Percentiles rank a stretch among this genome's conserved stretches.
These are phyloP conservation scores for Rhopilema esculentum DNA, from an alignment of 30 jellyfish, hydroid and myxozoan genomes.

Conservation along the genomic window DNA sequence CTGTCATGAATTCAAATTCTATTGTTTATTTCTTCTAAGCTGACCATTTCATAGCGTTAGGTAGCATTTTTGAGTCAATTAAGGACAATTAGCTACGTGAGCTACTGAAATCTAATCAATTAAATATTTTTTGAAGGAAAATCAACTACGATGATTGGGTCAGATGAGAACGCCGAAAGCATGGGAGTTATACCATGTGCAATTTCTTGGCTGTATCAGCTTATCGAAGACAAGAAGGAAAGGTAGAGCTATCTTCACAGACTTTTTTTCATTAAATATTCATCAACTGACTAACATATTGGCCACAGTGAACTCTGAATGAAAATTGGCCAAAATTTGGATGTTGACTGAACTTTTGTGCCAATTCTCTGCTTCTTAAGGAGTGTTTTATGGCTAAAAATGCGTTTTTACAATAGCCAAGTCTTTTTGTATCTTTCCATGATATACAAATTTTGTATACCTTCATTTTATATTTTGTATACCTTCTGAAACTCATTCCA, in stretches of 20 bases:
- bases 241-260: slow-evolving; percentile 21
- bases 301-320: background rate
- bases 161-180: slow-evolving; percentile 60
- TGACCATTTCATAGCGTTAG: background rate
- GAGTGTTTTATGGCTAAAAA: background rate
- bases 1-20: background rate
- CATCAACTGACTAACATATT: background rate
- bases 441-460: too few species aligned
- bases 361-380: background rate
- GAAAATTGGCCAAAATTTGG: background rate
- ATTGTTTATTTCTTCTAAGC: background rate
- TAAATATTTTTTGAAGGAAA: slow-evolving; percentile 53
- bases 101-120: background rate
- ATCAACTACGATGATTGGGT: slow-evolving; percentile 84
- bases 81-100: background rate
- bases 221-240: slow-evolving; percentile 91
- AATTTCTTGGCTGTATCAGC: slow-evolving; percentile 91
- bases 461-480: too few species aligned
- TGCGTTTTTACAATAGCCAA: too few species aligned
- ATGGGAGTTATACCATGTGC: slow-evolving; percentile 91
- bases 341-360: background rate
- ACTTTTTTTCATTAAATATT: background rate
- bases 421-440: too few species aligned
- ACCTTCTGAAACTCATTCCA: too few species aligned
- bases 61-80: background rate